Evolutionary conservation across 2,113 vertebrate genomes (phyloP).

Genomic region (Muntiacus reevesi): DNA sequence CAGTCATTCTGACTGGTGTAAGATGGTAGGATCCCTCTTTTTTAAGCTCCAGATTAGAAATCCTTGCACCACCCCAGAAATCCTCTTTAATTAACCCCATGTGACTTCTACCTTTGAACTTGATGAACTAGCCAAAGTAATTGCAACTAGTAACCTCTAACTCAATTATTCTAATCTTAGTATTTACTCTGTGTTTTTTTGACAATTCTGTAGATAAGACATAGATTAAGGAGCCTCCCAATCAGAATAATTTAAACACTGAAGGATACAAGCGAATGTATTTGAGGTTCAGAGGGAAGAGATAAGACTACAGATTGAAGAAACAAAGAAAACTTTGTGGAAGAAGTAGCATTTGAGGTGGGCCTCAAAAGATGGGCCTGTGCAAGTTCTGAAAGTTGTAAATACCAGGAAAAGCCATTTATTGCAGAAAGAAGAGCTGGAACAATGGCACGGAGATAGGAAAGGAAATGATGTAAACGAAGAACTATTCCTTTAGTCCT

Average conservation of each 20-base stretch:
- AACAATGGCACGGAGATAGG: neutral
- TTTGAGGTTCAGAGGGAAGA: neutral
- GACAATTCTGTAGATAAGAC: neutral
- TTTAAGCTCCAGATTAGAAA: neutral
- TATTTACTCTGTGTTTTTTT: neutral
- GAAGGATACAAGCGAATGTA: neutral
- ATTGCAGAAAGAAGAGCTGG: neutral
- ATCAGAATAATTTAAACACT: neutral
- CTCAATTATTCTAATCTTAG: neutral
- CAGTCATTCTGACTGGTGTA: neutral
- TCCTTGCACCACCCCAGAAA: neutral
- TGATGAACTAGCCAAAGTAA: neutral
- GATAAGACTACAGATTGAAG: neutral
- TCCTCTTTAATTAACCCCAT: neutral
- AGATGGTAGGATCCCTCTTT: neutral
- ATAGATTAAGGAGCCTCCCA: neutral
- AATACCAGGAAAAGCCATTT: neutral
- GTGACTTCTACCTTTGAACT: neutral
- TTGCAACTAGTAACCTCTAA: neutral
- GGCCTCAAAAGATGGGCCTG: neutral
- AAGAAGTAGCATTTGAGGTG: neutral
- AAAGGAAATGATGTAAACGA: neutral
- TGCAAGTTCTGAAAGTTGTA: neutral
- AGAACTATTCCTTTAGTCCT: neutral
- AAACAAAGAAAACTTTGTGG: neutral